Percentiles rank a stretch among this genome's conserved stretches.
These are phyloP conservation scores for Syngnathoides biaculeatus DNA, from an alignment of 2,113 vertebrate genomes.

Conservation along the genomic window DNA sequence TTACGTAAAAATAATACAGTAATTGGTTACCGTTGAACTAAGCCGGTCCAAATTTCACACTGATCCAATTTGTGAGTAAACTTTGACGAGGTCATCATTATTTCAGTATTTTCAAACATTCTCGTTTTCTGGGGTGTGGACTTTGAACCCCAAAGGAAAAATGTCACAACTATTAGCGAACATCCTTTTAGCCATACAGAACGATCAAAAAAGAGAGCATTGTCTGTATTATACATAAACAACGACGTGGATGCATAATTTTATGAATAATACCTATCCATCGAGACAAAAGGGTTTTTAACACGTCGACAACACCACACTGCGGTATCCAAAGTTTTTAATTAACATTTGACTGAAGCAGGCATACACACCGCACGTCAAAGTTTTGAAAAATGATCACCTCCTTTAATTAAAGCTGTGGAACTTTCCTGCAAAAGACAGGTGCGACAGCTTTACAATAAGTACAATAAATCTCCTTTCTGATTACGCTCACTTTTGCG, in stretches of 20 bases:
- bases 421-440: conserved; percentile 50
- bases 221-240: not conserved
- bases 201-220: not conserved
- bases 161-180: too few relatives aligned
- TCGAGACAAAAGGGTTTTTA: not conserved
- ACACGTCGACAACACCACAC: conserved; percentile 2
- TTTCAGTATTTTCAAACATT: too few relatives aligned
- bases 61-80: too few relatives aligned
- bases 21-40: too few relatives aligned
- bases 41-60: too few relatives aligned
- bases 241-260: not conserved
- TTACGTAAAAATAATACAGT: too few relatives aligned
- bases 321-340: conserved; percentile 36
- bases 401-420: conserved; percentile 64
- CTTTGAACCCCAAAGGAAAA: too few relatives aligned
- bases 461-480: conserved; percentile 61
- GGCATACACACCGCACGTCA: conserved; percentile 45
- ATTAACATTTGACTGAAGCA: conserved; percentile 50
- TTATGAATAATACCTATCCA: not conserved
- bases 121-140: too few relatives aligned
- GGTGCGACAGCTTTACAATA: conserved; percentile 62
- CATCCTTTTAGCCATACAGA: not conserved
- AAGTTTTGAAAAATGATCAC: conserved; percentile 53
- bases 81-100: too few relatives aligned
- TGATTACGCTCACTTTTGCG: conserved; percentile 59